Evolutionary conservation across 2,113 vertebrate species (phyloP).

Genomic region (Acrocephalus arundinaceus): DNA sequence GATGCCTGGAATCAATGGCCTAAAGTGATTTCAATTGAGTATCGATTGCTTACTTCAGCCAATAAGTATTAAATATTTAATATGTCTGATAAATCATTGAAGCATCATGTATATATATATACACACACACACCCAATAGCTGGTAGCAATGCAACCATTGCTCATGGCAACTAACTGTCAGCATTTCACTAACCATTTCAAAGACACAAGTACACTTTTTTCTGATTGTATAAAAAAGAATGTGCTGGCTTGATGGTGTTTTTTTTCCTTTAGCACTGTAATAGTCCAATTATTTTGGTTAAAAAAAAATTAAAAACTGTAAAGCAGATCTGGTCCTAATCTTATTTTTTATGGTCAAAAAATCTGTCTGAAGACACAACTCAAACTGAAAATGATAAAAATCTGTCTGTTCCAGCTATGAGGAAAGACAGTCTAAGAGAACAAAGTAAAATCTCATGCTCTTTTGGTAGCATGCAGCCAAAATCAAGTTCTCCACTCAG

Average conservation of each 20-base stretch:
- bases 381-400: not conserved
- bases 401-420: not conserved
- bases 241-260: not conserved
- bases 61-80: not conserved
- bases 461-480: not conserved
- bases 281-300: not conserved
- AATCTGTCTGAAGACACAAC: not conserved
- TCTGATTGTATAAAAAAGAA: not conserved
- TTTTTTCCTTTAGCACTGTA: not conserved
- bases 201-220: rapidly evolving
- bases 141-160: not conserved
- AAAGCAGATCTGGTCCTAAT: not conserved
- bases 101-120: not conserved
- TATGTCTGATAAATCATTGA: not conserved
- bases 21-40: not conserved
- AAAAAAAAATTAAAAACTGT: not conserved
- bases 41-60: not conserved
- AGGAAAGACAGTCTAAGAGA: not conserved
- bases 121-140: not conserved
- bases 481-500: not conserved
- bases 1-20: not conserved
- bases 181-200: not conserved
- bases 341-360: not conserved
- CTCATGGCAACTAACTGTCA: not conserved
- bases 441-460: not conserved